Conservation (phyloP, 2,113 vertebrate species). For the Pteropus alecto region DNA sequence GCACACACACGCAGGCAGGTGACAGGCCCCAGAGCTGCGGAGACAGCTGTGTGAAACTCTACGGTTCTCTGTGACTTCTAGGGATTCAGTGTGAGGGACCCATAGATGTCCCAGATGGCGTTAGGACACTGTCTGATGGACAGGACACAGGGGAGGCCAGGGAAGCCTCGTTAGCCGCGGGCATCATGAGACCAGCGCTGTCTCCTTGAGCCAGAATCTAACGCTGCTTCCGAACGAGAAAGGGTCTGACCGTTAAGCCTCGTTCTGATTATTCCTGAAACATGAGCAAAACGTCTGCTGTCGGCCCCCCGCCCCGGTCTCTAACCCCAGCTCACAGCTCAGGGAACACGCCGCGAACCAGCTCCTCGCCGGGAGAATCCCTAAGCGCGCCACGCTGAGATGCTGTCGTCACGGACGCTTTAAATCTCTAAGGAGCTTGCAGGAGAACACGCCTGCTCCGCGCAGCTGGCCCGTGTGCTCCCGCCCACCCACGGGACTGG, state of each 20-base stretch:
- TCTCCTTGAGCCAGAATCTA: not conserved
- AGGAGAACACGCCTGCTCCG: too few relatives aligned
- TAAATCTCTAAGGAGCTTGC: too few relatives aligned
- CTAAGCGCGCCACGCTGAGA: too few relatives aligned
- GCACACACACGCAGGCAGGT: rapidly evolving
- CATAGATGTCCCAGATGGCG: not conserved
- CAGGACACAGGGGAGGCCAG: conserved; percentile 12
- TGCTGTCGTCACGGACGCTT: too few relatives aligned
- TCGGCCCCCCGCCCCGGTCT: not conserved
- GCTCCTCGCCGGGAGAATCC: not conserved
- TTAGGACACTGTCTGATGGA: conserved; percentile 23
- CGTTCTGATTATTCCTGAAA: not conserved
- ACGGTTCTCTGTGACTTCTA: conserved; percentile 22
- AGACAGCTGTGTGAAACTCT: not conserved
- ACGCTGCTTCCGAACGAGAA: rapidly evolving
- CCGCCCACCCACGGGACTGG: too few relatives aligned
- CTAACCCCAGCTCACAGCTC: not conserved
- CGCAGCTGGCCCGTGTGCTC: too few relatives aligned
- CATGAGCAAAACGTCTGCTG: too few relatives aligned
- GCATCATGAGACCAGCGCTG: not conserved
- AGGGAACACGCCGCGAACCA: not conserved
- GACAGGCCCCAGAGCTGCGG: too few relatives aligned
- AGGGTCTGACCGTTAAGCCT: not conserved
- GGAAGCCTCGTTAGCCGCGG: too few relatives aligned
- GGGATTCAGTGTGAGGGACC: not conserved